Evolutionary conservation across 2,797 vertebrate genomes (phyloP).

Genomic region (Hirundo rustica): DNA sequence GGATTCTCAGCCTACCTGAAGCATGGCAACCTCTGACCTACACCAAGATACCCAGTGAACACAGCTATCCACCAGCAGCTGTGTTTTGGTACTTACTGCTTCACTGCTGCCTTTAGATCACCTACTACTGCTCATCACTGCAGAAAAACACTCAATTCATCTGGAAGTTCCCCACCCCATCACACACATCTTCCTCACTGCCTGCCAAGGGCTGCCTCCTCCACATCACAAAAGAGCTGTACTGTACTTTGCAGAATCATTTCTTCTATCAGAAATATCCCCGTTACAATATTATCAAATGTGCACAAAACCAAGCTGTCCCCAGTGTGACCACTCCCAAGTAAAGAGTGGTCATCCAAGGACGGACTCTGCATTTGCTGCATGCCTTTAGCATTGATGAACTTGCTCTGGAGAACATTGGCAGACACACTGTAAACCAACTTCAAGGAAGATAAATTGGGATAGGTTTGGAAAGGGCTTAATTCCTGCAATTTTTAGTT

Average conservation of each 20-base stretch:
- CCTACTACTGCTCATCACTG: neutral
- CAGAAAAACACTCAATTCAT: neutral
- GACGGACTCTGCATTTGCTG: neutral
- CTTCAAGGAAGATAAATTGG: neutral
- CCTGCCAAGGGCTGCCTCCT: neutral
- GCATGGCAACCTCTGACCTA: neutral
- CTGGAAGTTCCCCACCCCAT: neutral
- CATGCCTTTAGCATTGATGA: neutral
- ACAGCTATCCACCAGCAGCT: neutral
- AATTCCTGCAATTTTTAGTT: neutral
- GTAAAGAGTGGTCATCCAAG: neutral
- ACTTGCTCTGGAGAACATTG: neutral
- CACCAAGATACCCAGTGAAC: neutral
- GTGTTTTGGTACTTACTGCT: neutral
- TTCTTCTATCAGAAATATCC: neutral
- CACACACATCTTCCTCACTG: neutral
- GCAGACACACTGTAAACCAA: neutral
- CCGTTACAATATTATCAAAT: neutral
- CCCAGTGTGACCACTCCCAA: neutral
- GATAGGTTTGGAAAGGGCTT: neutral
- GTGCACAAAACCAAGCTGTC: neutral
- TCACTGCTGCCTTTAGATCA: neutral
- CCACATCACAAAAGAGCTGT: neutral
- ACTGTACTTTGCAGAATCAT: neutral
- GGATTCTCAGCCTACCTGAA: neutral